Base-by-base conservation (phyloP, 2,888 invertebrate genomes). In the Galerucella pusilla region DNA sequence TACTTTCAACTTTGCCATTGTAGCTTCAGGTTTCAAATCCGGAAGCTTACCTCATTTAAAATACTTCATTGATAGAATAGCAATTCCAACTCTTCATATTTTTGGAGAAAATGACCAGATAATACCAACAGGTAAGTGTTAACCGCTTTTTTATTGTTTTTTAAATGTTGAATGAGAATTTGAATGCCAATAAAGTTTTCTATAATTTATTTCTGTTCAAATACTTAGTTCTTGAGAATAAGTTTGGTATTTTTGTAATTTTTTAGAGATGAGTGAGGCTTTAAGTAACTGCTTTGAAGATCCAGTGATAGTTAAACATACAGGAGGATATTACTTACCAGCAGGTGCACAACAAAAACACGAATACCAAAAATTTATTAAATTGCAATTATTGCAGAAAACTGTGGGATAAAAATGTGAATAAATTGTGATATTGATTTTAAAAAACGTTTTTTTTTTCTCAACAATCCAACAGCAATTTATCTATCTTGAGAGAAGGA, bases 1-100 rank as follows among this genome's bases (percentile, higher is more conserved):
- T 75, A 90, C 91, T 80, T 96, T 97, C 83, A 90, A 93, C 80
- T 97, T 97, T 91, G 95, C 93, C n/a, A 93, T 97, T 81, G 89
- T 97, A 80, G 90, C 94, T 77, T 94, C 97, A 35, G 96, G 96
- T 2, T 97, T 97, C 85, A 92, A 94, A 79, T 97, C 97, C 20
- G 91, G 93, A 20, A 94, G 94, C 82, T 86, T 92, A 78, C 93
- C 93, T 7, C 97, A 97, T 85, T 90, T 91, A 83, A 90, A 91
- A 67, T 93, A 93, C 83, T 96, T 94, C 85, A 89, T 90, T 84
- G 92, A 92, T 81, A 89, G 90, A 78, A 91, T 96, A 42, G 88
- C 87, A 42, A 88, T 96, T 77, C 96, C 96, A 2, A 92, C 94
- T 14, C 86, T 97, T 54, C 96, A 97, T 88, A 92, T 97, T 9